phyloP scores from a whole-genome alignment of 2,113 vertebrate genomes.

The Guaruba guarouba region DNA sequence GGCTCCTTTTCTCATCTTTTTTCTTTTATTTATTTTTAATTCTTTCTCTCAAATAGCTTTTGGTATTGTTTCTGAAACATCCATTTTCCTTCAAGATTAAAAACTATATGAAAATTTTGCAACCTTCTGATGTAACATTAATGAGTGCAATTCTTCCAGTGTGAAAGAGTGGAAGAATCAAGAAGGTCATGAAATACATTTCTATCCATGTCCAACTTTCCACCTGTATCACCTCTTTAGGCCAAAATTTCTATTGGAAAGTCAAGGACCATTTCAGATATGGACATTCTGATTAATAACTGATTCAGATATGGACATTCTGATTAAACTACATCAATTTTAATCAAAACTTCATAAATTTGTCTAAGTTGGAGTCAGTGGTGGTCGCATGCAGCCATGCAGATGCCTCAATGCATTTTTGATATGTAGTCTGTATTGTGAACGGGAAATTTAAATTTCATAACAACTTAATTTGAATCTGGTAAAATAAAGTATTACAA shows the following conservation, averaged over 20 bases:
- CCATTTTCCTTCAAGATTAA: neutral
- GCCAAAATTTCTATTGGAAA: neutral
- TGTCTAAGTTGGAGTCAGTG: neutral
- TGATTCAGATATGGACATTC: neutral
- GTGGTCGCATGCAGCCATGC: neutral
- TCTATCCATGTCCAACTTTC: too few relatives aligned
- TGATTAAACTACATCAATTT: neutral
- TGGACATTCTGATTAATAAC: neutral
- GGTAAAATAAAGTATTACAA: neutral
- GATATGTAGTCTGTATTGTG: neutral
- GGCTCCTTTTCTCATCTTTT: neutral
- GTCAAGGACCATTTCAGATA: neutral
- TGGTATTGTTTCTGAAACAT: neutral
- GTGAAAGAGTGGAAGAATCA: neutral
- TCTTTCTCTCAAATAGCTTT: neutral
- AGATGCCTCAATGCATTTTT: neutral
- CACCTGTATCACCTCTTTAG: accelerated
- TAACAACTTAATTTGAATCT: neutral
- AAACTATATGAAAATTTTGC: neutral
- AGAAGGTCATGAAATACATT: neutral
- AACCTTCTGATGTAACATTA: neutral
- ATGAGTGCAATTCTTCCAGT: neutral
- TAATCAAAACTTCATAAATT: neutral
- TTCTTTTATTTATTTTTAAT: constrained; percentile 30
- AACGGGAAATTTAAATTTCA: neutral